phyloP scores from a whole-genome alignment of 2,888 invertebrate genomes.

The Cerastis leucographa region DNA sequence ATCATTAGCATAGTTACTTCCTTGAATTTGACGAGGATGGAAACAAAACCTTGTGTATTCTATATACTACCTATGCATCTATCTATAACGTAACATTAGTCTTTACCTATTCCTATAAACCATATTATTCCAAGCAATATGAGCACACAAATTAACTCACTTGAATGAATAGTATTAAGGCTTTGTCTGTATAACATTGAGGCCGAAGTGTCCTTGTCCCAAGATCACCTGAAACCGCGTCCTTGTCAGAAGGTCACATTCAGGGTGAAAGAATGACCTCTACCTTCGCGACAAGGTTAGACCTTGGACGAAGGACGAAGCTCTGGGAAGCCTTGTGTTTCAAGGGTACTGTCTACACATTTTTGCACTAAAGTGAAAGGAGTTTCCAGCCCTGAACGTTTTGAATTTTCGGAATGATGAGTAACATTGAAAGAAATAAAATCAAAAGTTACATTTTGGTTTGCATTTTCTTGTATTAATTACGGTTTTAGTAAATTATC shows the following conservation, averaged over 20 bases:
- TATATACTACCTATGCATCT: not conserved
- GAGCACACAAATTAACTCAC: not conserved
- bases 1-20: no score
- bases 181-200: not conserved
- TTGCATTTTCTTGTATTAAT: not conserved
- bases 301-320: constrained; percentile 20
- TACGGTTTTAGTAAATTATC: not conserved
- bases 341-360: not conserved
- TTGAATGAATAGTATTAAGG: constrained; percentile 13
- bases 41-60: no score
- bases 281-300: constrained; percentile 23
- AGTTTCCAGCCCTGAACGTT: not conserved
- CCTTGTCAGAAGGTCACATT: constrained; percentile 27
- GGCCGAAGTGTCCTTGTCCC: not conserved
- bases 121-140: not conserved
- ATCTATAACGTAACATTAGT: not conserved
- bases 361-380: not conserved
- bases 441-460: not conserved
- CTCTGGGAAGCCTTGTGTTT: constrained; percentile 4
- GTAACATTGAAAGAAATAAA: not conserved
- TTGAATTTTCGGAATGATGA: not conserved
- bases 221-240: constrained; percentile 1
- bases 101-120: not conserved
- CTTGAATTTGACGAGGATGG: no score
- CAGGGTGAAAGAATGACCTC: constrained; percentile 7